Percentiles rank a stretch among this genome's conserved stretches.
phyloP scores from a whole-genome alignment of 2,113 vertebrate species.

The Procavia capensis region DNA sequence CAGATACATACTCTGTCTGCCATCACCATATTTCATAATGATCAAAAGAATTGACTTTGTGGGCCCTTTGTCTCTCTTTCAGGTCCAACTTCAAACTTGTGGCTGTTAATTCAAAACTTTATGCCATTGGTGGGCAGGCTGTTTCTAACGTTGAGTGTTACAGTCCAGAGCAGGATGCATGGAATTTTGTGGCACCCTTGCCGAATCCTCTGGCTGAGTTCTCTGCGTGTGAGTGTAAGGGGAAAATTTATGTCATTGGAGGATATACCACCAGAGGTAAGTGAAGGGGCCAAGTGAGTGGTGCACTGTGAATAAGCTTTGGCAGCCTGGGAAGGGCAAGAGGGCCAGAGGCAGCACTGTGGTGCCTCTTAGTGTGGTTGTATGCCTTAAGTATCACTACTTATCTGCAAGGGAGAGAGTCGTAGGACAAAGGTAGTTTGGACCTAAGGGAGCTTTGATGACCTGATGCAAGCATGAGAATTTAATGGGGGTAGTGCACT shows the following conservation, averaged over 20 bases:
- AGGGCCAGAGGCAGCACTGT: not conserved
- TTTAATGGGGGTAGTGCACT: not conserved
- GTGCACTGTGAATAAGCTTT: not conserved
- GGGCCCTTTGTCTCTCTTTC: constrained; percentile 69
- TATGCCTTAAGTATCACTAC: no score
- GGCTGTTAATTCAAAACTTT: constrained; percentile 93
- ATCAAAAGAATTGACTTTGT: not conserved
- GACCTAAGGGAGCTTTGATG: not conserved
- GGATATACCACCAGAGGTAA: constrained; percentile 96
- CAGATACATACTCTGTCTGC: not conserved
- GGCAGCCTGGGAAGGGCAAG: not conserved
- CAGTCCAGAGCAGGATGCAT: constrained; percentile 95
- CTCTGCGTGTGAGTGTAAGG: constrained; percentile 96
- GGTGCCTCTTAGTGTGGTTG: not conserved
- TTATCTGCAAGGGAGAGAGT: not conserved
- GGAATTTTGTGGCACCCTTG: constrained; percentile 95
- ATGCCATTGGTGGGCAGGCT: constrained; percentile 96
- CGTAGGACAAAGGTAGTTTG: no score
- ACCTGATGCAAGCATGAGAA: not conserved
- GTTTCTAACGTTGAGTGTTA: constrained; percentile 96
- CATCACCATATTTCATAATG: rapidly evolving
- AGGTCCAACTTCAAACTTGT: constrained; percentile 98
- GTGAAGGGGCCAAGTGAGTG: not conserved
- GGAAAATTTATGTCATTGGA: constrained; percentile 96
- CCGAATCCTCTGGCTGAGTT: constrained; percentile 96